Percentiles rank a stretch among this genome's conserved stretches.
These are phyloP conservation scores for Sebastes iracundus DNA, from an alignment of 2,797 vertebrate species.

Conservation along the genomic window DNA sequence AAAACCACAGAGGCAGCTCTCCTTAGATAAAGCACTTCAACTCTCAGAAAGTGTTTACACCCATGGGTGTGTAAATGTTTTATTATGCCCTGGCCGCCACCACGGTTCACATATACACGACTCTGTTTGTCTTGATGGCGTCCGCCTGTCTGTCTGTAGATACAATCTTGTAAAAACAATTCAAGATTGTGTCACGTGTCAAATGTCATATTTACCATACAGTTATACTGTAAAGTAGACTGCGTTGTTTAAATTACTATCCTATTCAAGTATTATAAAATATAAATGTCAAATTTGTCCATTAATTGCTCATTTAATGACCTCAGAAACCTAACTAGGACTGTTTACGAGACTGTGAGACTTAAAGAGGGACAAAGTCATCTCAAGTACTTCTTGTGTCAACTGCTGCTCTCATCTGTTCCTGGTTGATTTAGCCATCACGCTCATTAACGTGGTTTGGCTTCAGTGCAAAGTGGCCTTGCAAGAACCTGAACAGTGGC, in stretches of 20 bases:
- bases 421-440: slow-evolving; percentile 20
- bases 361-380: neutral
- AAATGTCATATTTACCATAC: neutral
- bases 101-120: neutral
- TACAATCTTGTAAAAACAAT: slow-evolving; percentile 4
- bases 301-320: neutral
- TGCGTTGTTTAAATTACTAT: neutral
- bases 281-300: neutral
- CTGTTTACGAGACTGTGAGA: neutral
- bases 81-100: slow-evolving; percentile 7
- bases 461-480: neutral
- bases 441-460: slow-evolving; percentile 11
- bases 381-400: neutral
- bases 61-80: slow-evolving; percentile 49
- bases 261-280: neutral
- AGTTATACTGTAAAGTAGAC: neutral
- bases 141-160: slow-evolving; percentile 22
- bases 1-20: neutral
- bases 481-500: slow-evolving; percentile 30
- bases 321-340: neutral
- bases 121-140: slow-evolving; percentile 31
- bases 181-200: slow-evolving; percentile 3
- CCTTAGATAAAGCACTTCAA: neutral
- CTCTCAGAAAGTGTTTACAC: slow-evolving; percentile 29
- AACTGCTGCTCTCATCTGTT: slow-evolving; percentile 20